Conservation (phyloP, 1,140 invertebrate species). For the Penaeus vannamei region DNA sequence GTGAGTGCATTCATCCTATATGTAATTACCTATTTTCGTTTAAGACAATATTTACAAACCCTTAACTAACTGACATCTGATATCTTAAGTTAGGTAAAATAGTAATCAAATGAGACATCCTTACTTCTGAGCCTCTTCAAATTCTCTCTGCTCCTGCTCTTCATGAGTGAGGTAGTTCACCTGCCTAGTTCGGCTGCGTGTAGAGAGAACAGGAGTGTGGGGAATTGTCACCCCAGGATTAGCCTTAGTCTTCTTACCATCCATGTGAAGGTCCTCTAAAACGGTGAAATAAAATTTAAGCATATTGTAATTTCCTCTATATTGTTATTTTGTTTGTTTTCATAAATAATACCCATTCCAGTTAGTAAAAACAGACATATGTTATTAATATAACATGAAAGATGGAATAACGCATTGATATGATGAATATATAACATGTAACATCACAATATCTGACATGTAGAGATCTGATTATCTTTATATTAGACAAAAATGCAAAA, state of each 20-base stretch:
- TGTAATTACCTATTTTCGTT: no score
- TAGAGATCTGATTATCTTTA: no score
- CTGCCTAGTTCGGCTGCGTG: conserved; percentile 42
- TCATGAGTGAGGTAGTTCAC: conserved; percentile 57
- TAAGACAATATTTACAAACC: no score
- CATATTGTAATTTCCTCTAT: no score
- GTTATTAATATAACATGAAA: neutral
- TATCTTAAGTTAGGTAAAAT: no score
- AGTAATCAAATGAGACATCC: neutral
- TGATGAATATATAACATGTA: no score
- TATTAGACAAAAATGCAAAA: neutral
- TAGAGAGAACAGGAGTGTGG: conserved; percentile 59
- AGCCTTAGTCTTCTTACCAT: neutral
- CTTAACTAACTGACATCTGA: no score
- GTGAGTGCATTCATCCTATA: no score
- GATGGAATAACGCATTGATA: no score
- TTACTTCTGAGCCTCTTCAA: conserved; percentile 66
- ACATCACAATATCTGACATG: neutral
- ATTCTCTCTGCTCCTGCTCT: conserved; percentile 61
- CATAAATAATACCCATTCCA: no score
- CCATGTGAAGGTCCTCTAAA: conserved; percentile 16
- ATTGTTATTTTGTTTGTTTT: no score
- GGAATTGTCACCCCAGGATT: conserved; percentile 48
- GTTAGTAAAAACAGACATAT: neutral
- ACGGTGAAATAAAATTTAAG: no score